Percentiles rank a stretch among this genome's conserved stretches.
phyloP scores from a whole-genome alignment of 2,797 vertebrate genomes.

The Borostomias antarcticus region DNA sequence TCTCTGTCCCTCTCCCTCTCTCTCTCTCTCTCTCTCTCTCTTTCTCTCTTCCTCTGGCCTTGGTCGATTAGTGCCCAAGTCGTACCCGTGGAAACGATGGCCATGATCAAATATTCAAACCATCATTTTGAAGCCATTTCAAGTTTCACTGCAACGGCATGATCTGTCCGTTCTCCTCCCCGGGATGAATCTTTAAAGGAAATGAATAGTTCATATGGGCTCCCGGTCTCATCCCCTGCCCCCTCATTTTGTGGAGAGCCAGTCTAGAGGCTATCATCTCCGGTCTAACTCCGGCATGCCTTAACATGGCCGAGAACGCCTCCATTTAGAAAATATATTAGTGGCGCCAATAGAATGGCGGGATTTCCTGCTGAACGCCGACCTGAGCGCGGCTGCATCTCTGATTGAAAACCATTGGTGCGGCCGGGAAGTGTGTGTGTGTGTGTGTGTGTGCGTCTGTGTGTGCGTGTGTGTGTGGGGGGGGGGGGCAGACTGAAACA shows the following conservation, averaged over 20 bases:
- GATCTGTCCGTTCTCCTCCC: slow-evolving; percentile 27
- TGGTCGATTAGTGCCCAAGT: not conserved
- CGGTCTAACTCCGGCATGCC: slow-evolving; percentile 14
- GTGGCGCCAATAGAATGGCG: slow-evolving; percentile 29
- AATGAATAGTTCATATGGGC: slow-evolving; percentile 51
- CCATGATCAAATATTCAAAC: slow-evolving; percentile 51
- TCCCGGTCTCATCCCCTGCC: not conserved
- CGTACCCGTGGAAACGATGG: not conserved
- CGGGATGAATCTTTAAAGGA: slow-evolving; percentile 46
- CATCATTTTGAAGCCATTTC: slow-evolving; percentile 32
- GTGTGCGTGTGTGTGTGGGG: not conserved
- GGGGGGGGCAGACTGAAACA: slow-evolving; percentile 1
- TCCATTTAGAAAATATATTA: slow-evolving; percentile 39
- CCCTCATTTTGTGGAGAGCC: not conserved
- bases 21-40: not conserved
- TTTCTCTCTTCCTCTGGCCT: not conserved
- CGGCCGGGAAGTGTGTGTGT: not conserved
- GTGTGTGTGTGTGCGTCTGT: not conserved
- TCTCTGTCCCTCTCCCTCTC: not conserved
- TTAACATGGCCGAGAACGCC: slow-evolving; percentile 30
- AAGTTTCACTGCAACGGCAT: slow-evolving; percentile 16
- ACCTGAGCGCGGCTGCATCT: slow-evolving; percentile 13
- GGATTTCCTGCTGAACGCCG: slow-evolving; percentile 32
- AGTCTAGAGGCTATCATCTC: not conserved
- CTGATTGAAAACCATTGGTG: slow-evolving; percentile 13